Conservation (phyloP, 1,140 invertebrate genomes). For the Cyrtorhinus lividipennis region DNA sequence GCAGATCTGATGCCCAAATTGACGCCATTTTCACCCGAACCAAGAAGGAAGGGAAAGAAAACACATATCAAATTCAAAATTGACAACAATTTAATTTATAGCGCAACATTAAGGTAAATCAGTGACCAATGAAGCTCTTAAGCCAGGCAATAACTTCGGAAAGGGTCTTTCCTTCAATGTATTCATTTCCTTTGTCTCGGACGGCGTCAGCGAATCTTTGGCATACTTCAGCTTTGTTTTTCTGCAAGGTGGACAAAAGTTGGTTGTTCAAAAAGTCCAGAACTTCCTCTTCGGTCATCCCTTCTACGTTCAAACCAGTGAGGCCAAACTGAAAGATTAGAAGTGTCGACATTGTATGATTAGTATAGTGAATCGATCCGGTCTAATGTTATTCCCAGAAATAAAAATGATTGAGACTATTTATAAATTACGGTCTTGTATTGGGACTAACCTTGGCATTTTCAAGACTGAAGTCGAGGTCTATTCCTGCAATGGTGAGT, state of each 20-base stretch:
- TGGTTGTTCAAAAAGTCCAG: slow-evolving; percentile 11
- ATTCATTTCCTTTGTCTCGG: slow-evolving; percentile 1
- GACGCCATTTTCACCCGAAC: no score
- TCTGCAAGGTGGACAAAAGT: not conserved
- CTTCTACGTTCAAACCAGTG: slow-evolving; percentile 13
- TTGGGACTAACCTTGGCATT: slow-evolving; percentile 4
- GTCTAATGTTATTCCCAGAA: no score
- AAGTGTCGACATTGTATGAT: no score
- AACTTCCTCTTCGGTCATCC: slow-evolving; percentile 12
- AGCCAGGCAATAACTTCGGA: slow-evolving; percentile 6
- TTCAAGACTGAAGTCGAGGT: not conserved
- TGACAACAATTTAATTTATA: no score
- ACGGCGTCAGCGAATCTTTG: not conserved
- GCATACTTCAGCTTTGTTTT: not conserved
- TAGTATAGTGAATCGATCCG: no score
- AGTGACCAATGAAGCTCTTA: slow-evolving; percentile 2
- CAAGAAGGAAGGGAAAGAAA: no score
- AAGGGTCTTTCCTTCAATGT: slow-evolving; percentile 6
- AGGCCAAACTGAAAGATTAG: slow-evolving; percentile 11
- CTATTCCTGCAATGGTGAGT: not conserved
- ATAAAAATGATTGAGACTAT: no score
- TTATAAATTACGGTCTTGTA: no score
- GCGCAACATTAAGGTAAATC: no score
- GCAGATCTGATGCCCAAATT: no score
- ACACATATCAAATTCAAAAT: no score